A percentile compares a stretch with the other conserved stretches of the same genome.
phyloP scores from a whole-genome alignment of 2,888 invertebrate species.

The Cactoblastis cactorum region DNA sequence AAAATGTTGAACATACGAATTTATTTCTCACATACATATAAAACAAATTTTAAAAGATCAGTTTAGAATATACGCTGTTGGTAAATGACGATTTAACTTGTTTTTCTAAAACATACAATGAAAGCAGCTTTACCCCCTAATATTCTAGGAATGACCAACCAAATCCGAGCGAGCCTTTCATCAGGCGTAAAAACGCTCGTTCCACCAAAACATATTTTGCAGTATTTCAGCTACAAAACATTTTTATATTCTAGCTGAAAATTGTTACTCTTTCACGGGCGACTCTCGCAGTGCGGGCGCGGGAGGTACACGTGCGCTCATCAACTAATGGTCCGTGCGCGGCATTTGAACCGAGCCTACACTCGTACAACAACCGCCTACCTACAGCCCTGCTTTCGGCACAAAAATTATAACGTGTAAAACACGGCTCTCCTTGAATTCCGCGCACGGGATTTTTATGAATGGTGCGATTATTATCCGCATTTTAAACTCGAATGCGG shows the following conservation, averaged over 20 bases:
- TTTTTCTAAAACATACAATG: neutral
- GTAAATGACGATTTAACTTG: too few species aligned
- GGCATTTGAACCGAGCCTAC: slow-evolving; percentile 78
- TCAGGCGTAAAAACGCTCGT: slow-evolving; percentile 74
- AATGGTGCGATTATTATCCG: slow-evolving; percentile 77
- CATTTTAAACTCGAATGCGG: slow-evolving; percentile 78
- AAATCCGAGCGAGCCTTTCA: slow-evolving; percentile 63
- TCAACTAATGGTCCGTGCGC: slow-evolving; percentile 81
- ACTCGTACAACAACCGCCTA: slow-evolving; percentile 68
- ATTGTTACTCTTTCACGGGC: slow-evolving; percentile 64
- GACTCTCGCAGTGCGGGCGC: slow-evolving; percentile 53
- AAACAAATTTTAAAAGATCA: too few species aligned
- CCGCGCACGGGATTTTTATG: slow-evolving; percentile 76
- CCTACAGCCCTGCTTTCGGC: slow-evolving; percentile 70
- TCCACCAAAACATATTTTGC: slow-evolving; percentile 64
- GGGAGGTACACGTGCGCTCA: slow-evolving; percentile 67
- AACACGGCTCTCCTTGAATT: slow-evolving; percentile 75
- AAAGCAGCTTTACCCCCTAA: neutral
- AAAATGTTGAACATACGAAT: neutral
- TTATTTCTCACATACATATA: neutral
- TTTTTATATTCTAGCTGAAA: slow-evolving; percentile 74
- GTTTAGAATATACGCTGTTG: too few species aligned
- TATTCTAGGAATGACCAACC: slow-evolving; percentile 40
- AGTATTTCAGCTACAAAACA: slow-evolving; percentile 66
- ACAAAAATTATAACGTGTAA: slow-evolving; percentile 77